Evolutionary conservation across 1,140 invertebrate genomes (phyloP).

Genomic region (Drosophila subobscura): DNA sequence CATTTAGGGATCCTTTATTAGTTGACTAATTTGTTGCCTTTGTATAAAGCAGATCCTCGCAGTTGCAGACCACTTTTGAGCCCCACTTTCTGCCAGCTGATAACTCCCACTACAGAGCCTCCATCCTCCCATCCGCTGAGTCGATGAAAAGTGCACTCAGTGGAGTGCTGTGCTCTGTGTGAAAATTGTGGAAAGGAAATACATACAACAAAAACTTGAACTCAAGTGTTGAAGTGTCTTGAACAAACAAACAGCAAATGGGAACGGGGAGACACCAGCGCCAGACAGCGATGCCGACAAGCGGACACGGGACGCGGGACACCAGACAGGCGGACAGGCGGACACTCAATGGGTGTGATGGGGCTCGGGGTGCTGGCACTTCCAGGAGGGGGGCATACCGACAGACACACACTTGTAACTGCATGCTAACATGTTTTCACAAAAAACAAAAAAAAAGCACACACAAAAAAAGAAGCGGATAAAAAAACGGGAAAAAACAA

Average conservation of each 20-base stretch:
- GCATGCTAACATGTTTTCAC: slow-evolving; percentile 76
- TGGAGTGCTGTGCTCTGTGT: slow-evolving; percentile 55
- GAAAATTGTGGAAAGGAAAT: slow-evolving; percentile 73
- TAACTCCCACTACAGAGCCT: slow-evolving; percentile 23
- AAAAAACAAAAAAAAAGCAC: slow-evolving; percentile 25
- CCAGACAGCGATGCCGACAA: slow-evolving; percentile 57
- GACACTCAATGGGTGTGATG: slow-evolving; percentile 16
- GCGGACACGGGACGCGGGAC: slow-evolving; percentile 30
- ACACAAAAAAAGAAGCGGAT: slow-evolving; percentile 8
- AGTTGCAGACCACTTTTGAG: too few relatives aligned
- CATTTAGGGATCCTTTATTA: too few relatives aligned
- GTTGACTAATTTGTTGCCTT: neutral
- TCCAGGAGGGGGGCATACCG: slow-evolving; percentile 10
- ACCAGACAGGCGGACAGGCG: slow-evolving; percentile 51
- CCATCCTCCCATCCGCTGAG: neutral
- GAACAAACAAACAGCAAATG: slow-evolving; percentile 70
- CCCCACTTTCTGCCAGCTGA: slow-evolving; percentile 11
- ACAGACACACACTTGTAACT: slow-evolving; percentile 67
- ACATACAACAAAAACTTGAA: slow-evolving; percentile 61
- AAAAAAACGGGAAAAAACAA: slow-evolving; percentile 45
- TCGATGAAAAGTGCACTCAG: slow-evolving; percentile 47
- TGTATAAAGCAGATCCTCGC: too few relatives aligned
- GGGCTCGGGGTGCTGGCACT: neutral
- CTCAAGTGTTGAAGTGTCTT: slow-evolving; percentile 74
- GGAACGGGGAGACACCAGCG: slow-evolving; percentile 31